phyloP scores from a whole-genome alignment of 2,113 vertebrate genomes.

The Antechinus stuartii region DNA sequence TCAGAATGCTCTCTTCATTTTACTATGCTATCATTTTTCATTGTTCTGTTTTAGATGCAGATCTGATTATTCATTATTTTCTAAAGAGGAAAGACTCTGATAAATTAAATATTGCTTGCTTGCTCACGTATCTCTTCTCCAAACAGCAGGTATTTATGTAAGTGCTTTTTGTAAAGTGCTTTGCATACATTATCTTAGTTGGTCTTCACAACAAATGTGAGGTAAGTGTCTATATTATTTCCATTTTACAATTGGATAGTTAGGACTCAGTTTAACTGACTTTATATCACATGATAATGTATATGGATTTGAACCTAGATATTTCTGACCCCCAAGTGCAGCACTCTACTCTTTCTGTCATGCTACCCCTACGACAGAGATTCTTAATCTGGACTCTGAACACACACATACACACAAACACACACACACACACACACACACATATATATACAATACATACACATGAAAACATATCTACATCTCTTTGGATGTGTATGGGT shows the following conservation, averaged over 20 bases:
- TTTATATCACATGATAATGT: background rate
- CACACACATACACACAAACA: no score
- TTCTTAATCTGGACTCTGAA: background rate
- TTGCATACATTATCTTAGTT: background rate
- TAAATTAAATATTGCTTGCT: background rate
- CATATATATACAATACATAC: background rate
- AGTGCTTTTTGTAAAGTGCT: background rate
- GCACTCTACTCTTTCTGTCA: background rate
- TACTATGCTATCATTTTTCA: background rate
- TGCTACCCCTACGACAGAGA: background rate
- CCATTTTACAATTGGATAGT: background rate
- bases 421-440: background rate
- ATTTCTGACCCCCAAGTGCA: background rate
- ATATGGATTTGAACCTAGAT: background rate
- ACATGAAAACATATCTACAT: background rate
- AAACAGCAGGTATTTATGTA: background rate
- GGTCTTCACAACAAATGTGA: background rate
- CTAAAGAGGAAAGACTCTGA: background rate
- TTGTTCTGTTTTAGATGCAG: background rate
- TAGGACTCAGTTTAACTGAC: background rate
- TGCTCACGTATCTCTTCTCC: background rate
- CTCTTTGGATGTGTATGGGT: background rate
- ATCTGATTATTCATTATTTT: background rate
- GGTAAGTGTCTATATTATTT: background rate
- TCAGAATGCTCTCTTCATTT: background rate